Evolutionary conservation across 2,113 vertebrate genomes (phyloP).

Genomic region (Lophura nycthemera): DNA sequence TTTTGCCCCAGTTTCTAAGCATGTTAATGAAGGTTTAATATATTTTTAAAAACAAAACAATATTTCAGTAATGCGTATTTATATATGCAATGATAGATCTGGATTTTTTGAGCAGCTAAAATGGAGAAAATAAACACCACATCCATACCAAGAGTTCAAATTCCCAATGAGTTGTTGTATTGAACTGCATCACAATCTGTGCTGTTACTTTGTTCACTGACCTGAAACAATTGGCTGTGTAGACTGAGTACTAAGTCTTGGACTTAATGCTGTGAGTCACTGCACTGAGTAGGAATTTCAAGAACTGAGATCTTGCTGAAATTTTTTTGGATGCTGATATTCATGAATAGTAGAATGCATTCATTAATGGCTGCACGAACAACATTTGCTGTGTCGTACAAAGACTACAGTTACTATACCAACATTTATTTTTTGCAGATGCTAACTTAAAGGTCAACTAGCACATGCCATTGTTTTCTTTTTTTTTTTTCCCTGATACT

Average conservation of each 20-base stretch:
- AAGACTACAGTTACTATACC: background rate
- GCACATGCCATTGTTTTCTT: slow-evolving; percentile 60
- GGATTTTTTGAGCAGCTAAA: background rate
- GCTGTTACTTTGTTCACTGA: background rate
- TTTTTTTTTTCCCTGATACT: slow-evolving; percentile 22
- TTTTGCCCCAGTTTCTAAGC: background rate
- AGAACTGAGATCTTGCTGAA: background rate
- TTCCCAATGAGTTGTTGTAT: accelerated
- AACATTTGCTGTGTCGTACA: background rate
- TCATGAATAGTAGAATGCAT: background rate
- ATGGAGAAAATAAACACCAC: background rate
- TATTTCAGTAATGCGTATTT: background rate
- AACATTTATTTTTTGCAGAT: slow-evolving; percentile 44
- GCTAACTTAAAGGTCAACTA: slow-evolving; percentile 66
- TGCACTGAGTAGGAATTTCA: background rate
- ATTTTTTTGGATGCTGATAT: background rate
- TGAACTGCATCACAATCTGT: background rate
- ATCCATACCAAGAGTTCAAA: background rate
- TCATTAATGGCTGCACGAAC: background rate
- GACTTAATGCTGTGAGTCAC: background rate
- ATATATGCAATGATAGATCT: background rate
- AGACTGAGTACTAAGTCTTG: background rate
- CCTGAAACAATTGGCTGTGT: background rate
- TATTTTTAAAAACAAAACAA: background rate
- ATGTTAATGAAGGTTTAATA: background rate